Percentiles rank a stretch among this genome's conserved stretches.
phyloP scores from a whole-genome alignment of 1,140 invertebrate genomes.

The Penaeus vannamei region DNA sequence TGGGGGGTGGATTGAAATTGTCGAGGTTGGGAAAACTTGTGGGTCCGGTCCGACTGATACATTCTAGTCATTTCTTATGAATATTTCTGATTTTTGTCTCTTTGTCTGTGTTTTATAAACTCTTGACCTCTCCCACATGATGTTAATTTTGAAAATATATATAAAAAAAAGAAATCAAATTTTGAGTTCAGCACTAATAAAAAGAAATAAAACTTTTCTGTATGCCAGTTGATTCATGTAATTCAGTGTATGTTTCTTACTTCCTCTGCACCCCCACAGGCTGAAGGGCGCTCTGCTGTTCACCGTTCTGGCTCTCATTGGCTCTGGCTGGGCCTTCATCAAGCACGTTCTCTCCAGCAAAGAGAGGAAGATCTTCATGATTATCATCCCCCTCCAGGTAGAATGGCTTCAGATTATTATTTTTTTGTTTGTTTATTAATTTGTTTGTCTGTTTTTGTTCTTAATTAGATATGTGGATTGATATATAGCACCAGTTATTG shows the following conservation, averaged over 20 bases:
- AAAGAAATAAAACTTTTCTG: background rate
- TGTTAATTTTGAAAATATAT: too few species aligned
- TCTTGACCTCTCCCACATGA: too few species aligned
- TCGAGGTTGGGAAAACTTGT: background rate
- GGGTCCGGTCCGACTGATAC: background rate
- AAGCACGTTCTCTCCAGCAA: conserved; percentile 97
- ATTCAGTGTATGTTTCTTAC: background rate
- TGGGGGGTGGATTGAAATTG: background rate
- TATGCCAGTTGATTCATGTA: background rate
- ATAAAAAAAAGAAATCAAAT: too few species aligned
- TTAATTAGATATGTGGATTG: background rate
- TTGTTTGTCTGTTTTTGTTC: background rate
- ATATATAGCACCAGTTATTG: too few species aligned
- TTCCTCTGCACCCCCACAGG: conserved; percentile 71
- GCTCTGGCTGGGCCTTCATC: conserved; percentile 99
- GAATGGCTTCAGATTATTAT: conserved; percentile 50
- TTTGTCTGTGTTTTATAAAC: too few species aligned
- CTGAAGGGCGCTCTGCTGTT: conserved; percentile 95
- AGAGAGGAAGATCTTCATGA: conserved; percentile 99
- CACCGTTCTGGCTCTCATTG: conserved; percentile 96
- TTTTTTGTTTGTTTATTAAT: background rate
- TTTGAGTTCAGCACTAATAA: too few species aligned
- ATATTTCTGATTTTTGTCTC: too few species aligned
- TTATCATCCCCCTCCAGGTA: conserved; percentile 97
- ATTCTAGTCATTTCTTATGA: background rate